Base-by-base conservation (phyloP, 1,140 invertebrate species). In the Nilaparvata lugens region DNA sequence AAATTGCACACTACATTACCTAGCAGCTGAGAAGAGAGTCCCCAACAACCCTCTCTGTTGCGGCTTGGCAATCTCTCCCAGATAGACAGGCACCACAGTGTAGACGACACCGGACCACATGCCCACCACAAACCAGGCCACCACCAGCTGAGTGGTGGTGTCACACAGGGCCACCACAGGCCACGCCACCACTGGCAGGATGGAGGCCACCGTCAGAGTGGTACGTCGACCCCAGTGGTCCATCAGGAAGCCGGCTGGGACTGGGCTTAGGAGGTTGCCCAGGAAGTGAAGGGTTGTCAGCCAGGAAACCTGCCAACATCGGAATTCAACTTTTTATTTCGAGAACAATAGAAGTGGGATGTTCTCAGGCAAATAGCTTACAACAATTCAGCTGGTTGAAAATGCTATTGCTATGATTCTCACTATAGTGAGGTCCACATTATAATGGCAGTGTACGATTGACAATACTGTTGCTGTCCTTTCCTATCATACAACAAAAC, bases 21-120 rank as follows among this genome's bases (percentile, higher is more conserved):
- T 35, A 35, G 31, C 45, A 4, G 21, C 45, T 7, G 45, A 48
- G 21, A 48, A 48, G 11, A 48, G 16, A 4, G 45, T 89, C 7
- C 90, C 90, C 0, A 70, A 31, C 0, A 65, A 63, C 0, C 69
- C 69, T 9, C 69, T 59, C 35, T 69, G 75, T 7, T 61, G 25
- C 1, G 65, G 62, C 19, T 62, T 63, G 3, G 69, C 84, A 28
- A 93, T 91, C 76, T 94, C 91, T 35, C 89, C 89, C 60, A 90
- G 81, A 71, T 93, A 95, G 79, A 93, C 87, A 0, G 91, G 89
- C 1, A 84, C 78, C n/a, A 85, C 81, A 0, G 89, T 86, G 71
- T 89, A 91, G 0, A 85, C 76, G 64, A 88, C 80, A 0, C 89
- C 87, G 2, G 86, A 77, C 9, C 80, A 82, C 9, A 91, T 66